Conservation (phyloP, 2,888 invertebrate genomes). For the Agriopis marginaria region DNA sequence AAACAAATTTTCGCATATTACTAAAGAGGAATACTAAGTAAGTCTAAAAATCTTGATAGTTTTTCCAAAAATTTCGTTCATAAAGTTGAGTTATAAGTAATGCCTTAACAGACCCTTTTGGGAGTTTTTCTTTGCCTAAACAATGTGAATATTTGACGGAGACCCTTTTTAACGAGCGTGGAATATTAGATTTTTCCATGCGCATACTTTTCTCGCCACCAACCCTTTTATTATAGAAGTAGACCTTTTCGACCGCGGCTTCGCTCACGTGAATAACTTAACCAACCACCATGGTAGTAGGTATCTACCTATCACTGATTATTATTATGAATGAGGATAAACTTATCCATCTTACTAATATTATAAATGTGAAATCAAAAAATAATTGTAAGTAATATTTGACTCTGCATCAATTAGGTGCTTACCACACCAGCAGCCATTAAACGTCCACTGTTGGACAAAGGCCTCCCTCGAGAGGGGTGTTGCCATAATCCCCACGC, state of each 20-base stretch:
- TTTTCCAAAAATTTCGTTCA: not conserved
- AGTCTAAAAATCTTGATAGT: not conserved
- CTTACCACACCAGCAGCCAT: no score
- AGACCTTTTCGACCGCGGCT: slow-evolving; percentile 17
- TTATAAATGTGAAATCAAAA: no score
- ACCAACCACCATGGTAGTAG: not conserved
- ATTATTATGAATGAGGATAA: no score
- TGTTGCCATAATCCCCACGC: no score
- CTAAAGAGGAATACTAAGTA: not conserved
- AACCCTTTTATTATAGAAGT: slow-evolving; percentile 33
- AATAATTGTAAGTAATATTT: no score
- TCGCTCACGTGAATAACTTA: slow-evolving; percentile 2
- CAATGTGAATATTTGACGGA: slow-evolving; percentile 66
- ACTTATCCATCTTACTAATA: no score
- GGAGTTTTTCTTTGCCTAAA: slow-evolving; percentile 54
- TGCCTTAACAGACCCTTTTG: slow-evolving; percentile 43
- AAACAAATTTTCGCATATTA: no score
- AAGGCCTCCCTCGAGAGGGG: no score
- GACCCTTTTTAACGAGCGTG: slow-evolving; percentile 62
- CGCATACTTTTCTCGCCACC: slow-evolving; percentile 40
- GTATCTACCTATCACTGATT: no score
- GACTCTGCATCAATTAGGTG: no score
- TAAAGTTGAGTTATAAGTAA: slow-evolving; percentile 17
- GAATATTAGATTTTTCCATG: slow-evolving; percentile 62
- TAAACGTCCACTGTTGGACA: no score